Evolutionary conservation across 2,113 vertebrate species (phyloP), one percentile per base, ranked within the genome.

Genomic region (Hassar affinis): DNA sequence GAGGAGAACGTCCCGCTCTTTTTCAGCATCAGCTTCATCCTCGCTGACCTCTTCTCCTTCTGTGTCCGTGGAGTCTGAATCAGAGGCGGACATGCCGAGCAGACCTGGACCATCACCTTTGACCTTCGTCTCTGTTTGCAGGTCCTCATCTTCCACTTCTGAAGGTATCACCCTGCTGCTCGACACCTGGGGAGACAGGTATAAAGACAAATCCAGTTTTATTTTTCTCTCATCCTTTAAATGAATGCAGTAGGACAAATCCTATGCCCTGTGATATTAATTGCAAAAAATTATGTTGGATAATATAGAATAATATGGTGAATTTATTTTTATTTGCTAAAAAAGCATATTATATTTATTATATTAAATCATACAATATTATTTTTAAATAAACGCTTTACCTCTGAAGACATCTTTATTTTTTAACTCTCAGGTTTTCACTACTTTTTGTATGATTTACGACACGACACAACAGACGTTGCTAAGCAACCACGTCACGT

Each of bases 401-500:
- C 78, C 59, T 49, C 7, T 51, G 9, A 51, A 51, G 38, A 12
- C 78, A 79, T 79, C 25, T 10, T 64, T 6, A 42, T n/a, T 18
- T 61, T 27, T 0, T 15, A 17, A n/a, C 20, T 57, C 27, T 22
- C 30, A 3, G 22, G 1, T 45, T 7, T 68, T 38, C 38, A n/a
- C 33, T 4, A 38, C 33, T 38, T 61, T 17, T 27, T 62, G 12
- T 6, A 3, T 56, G 33, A 22, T 42, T 25, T 42, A 1, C 66
- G 14, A 74, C 25, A 35, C 66, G 8, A 25, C 2, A 38, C 18
- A 38, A 74, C n/a, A 74, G 6, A 30, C 45, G 71, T 74, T 74
- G 71, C 71, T 17, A 18, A 74, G 71, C 71, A 74, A 74, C 71
- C 35, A 51, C n/a, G n/a, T 74, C 45, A 74, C 69, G 69, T 27